phyloP scores from a whole-genome alignment of 2,113 vertebrate species.

The Mustelus asterias region DNA sequence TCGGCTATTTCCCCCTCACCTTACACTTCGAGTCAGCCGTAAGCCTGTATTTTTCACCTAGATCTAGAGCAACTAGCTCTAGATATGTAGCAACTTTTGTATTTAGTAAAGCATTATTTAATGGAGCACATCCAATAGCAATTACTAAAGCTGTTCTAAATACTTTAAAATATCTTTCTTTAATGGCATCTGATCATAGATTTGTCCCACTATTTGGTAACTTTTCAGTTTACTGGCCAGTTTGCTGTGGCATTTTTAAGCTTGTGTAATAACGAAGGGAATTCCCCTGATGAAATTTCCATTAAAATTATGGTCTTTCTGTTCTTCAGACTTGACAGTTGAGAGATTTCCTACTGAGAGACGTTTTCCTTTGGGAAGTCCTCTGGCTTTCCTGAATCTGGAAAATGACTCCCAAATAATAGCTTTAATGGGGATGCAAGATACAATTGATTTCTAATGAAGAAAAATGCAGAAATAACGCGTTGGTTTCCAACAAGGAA shows the following conservation, averaged over 20 bases:
- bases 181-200: neutral
- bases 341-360: neutral
- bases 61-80: neutral
- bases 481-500: neutral
- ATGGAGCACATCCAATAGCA: too few species aligned
- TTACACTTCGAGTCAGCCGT: neutral
- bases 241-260: neutral
- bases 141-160: too few species aligned
- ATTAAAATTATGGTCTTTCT: neutral
- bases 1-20: too few species aligned
- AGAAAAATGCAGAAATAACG: neutral
- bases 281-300: neutral
- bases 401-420: neutral
- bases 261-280: neutral
- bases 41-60: neutral
- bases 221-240: neutral
- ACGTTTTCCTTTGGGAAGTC: too few species aligned
- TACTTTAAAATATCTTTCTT: neutral
- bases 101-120: too few species aligned
- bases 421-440: neutral
- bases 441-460: neutral
- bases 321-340: neutral
- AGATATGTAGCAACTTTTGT: too few species aligned
- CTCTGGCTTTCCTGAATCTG: neutral
- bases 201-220: neutral